phyloP scores from a whole-genome alignment of 2,797 vertebrate species.

The Oreochromis mossambicus region DNA sequence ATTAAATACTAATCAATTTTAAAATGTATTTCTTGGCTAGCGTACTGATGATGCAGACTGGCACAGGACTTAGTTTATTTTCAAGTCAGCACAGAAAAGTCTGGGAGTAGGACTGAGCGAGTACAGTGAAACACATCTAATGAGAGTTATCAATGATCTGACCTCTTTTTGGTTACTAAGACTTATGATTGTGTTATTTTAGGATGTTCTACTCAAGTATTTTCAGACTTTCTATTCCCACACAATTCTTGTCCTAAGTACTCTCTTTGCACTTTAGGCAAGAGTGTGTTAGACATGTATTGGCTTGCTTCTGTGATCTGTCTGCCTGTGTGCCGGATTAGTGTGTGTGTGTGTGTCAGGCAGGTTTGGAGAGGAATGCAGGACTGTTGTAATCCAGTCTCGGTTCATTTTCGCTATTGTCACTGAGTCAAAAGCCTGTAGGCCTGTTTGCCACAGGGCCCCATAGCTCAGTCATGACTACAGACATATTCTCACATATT shows the following conservation, averaged over 20 bases:
- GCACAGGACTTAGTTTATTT: background rate
- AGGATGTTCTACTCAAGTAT: background rate
- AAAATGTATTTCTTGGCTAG: background rate
- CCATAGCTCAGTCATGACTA: conserved; percentile 31
- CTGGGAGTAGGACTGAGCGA: background rate
- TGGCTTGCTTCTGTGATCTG: conserved; percentile 50
- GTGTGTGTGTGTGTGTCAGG: conserved; percentile 24
- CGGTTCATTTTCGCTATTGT: conserved; percentile 65
- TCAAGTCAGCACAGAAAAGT: background rate
- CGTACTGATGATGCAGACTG: background rate
- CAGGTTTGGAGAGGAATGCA: conserved; percentile 74
- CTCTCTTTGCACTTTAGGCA: background rate
- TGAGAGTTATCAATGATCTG: background rate
- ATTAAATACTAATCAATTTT: background rate
- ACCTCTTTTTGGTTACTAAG: background rate
- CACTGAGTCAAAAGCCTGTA: conserved; percentile 59
- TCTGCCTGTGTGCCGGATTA: conserved; percentile 48
- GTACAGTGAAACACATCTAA: background rate
- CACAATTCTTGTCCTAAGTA: background rate
- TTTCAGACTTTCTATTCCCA: background rate
- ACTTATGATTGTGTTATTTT: background rate
- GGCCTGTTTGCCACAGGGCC: conserved; percentile 40
- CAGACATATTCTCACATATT: conserved; percentile 33
- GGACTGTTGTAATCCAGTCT: conserved; percentile 71
- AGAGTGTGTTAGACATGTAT: conserved; percentile 44